Evolutionary conservation across 2,888 invertebrate genomes (phyloP), one percentile per base, ranked within the genome.

Genomic region (Lithophane leautieri): DNA sequence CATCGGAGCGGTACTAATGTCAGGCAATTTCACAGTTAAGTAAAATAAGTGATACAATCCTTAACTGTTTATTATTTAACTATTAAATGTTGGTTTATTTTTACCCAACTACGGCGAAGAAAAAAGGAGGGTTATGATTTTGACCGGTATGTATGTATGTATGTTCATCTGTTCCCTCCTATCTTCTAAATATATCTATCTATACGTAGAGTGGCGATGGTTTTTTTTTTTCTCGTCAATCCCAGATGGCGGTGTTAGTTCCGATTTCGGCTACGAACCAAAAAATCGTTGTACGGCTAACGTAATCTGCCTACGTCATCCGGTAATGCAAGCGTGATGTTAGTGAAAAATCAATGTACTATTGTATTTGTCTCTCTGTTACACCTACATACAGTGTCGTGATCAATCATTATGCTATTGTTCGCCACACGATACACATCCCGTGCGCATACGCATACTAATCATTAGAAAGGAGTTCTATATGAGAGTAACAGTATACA

Each of bases 1-100:
- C 83, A 82, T n/a, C 83, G 40, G 2, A 85, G 56, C 86, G 60
- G 19, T 16, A 65, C 77, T 73, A 70, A 76, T 76, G 58, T 50
- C 52, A 28, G 28, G 34, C 44, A 82, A 40, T 66, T 71, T 63
- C 82, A 76, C 85, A 76, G 76, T 52, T 70, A 73, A 69, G 75
- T 52, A n/a, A 66, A 66, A 62, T 56, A 16, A 68, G 67, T 79
- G 52, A 54, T 63, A 42, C 66, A 61, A 79, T 9, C 44, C 12
- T 40, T 65, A 56, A 65, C 42, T 61, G 69, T 66, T 19, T 34
- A 19, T 52, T 54, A 47, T 56, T 25, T 25, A 14, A 25, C 56
- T 12, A 22, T 50, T 9, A n/a, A 54, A n/a, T 54, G n/a, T 54
- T 56, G 28, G 0, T 34, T n/a, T n/a, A n/a, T n/a, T n/a, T n/a